Base-by-base conservation (phyloP, 2,113 vertebrate genomes). In the Psilopsiagon aymara region DNA sequence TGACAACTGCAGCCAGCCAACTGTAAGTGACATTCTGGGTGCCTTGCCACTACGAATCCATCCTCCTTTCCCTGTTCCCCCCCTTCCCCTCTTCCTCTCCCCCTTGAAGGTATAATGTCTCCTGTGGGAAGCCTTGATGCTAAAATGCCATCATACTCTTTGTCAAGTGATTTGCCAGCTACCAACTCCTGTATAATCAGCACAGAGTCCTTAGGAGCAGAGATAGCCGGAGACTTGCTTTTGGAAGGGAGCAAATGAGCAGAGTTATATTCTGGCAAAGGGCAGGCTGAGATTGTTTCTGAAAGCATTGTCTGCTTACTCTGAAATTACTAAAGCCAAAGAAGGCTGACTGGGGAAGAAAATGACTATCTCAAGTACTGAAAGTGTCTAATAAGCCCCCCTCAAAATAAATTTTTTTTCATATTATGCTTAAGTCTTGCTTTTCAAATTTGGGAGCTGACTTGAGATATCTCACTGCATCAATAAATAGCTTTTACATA, bases 11-110 rank as follows among this genome's bases (percentile, higher is more conserved):
- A 86, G 96, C 98, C 98, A 98, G 90, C 97, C 78, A 47, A 98
- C 93, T 98, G 97, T 97, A 98, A 97, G 97, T 97, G 98, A 98
- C 98, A 98, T 97, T 90, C 97, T 95, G 96, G 97, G 92, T 97
- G 97, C 96, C 88, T 94, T 97, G 97, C 90, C 97, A 86, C 85
- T 92, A 81, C 24, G 83, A 94, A 91, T 96, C 96, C 92, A 10
- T 88, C 75, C 88, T 82, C 82, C 41, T 95, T 95, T 33, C 49
- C 29, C 63, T 71, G 39, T 75, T 70, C 5, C 51, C 91, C 86
- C 39, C 21, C 47, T 49, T 35, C n/a, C 49, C n/a, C 62, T 9
- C 86, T 92, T 62, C 59, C 84, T 94, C 70, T 88, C 85, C 94
- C 91, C 87, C 92, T 93, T 95, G 97, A 97, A 98, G 97, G 94